Conservation (phyloP, 2,888 invertebrate genomes). For the Polymixis flavicincta region DNA sequence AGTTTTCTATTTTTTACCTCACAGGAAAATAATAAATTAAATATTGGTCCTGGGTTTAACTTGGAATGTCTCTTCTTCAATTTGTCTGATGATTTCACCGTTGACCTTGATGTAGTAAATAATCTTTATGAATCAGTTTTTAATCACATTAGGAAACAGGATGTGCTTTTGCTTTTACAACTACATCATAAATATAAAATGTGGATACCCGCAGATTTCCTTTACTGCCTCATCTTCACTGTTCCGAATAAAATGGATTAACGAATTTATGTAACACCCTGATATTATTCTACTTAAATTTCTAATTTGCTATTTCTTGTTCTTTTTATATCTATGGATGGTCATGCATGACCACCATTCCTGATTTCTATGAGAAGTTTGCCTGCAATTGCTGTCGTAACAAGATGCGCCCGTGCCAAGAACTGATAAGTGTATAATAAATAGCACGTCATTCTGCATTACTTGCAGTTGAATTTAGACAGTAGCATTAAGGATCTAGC, state of each 20-base stretch:
- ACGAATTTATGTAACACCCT: neutral
- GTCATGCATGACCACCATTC: neutral
- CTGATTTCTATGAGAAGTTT: neutral
- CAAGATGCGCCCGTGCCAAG: neutral
- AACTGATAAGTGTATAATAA: no score
- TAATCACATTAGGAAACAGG: slow-evolving; percentile 18
- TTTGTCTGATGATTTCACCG: neutral
- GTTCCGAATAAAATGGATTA: neutral
- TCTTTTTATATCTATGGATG: neutral
- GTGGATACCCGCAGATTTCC: slow-evolving; percentile 22
- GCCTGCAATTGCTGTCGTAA: neutral
- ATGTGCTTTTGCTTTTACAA: slow-evolving; percentile 21
- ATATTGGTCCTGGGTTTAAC: neutral
- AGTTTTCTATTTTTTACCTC: neutral
- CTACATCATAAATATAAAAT: slow-evolving; percentile 16
- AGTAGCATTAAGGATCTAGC: neutral
- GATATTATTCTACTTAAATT: neutral
- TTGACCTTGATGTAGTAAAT: slow-evolving; percentile 5
- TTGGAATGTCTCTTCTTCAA: neutral
- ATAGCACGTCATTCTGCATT: neutral
- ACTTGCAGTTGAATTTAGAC: neutral
- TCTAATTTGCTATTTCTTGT: neutral
- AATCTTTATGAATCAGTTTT: slow-evolving; percentile 15
- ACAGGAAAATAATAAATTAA: slow-evolving; percentile 5
- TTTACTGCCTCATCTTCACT: neutral